phyloP scores from a whole-genome alignment of 1,140 invertebrate genomes.

The Drosophila navojoa region DNA sequence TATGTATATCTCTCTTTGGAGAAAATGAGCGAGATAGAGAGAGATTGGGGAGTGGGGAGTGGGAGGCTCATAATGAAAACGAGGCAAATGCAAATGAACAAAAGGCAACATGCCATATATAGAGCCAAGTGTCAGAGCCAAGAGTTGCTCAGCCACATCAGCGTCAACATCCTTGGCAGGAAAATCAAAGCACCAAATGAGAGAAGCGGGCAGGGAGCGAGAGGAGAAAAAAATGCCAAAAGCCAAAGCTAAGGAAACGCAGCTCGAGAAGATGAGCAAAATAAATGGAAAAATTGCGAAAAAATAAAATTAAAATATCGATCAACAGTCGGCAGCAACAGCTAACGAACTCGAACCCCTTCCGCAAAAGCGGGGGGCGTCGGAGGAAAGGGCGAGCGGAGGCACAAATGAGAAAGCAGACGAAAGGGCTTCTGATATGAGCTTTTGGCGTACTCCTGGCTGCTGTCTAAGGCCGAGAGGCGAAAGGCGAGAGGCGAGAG shows the following conservation, averaged over 20 bases:
- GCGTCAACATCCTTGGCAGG: constrained; percentile 62
- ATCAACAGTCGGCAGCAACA: constrained; percentile 64
- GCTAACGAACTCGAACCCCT: constrained; percentile 78
- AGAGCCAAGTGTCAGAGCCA: constrained; percentile 22
- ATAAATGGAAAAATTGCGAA: constrained; percentile 50
- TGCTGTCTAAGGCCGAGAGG: constrained; percentile 26
- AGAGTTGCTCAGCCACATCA: constrained; percentile 35
- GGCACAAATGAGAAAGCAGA: constrained; percentile 54
- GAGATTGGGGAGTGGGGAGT: not conserved
- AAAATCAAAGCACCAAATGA: constrained; percentile 76
- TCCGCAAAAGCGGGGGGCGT: constrained; percentile 11
- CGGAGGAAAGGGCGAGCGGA: not conserved
- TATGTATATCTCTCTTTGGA: not conserved
- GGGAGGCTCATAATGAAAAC: constrained; percentile 67
- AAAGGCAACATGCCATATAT: constrained; percentile 56
- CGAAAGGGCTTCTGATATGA: constrained; percentile 58
- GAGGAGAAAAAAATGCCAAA: constrained; percentile 32
- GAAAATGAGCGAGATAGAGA: not conserved
- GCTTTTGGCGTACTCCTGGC: constrained; percentile 30
- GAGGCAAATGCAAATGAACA: constrained; percentile 77
- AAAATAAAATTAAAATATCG: constrained; percentile 82
- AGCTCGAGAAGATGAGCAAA: constrained; percentile 20
- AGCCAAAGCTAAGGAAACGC: constrained; percentile 70
- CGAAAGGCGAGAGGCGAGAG: constrained; percentile 12
- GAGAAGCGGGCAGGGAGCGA: constrained; percentile 10